A percentile compares a stretch with the other conserved stretches of the same genome.
Conservation (phyloP, 2,113 vertebrate genomes). For the Otis tarda region DNA sequence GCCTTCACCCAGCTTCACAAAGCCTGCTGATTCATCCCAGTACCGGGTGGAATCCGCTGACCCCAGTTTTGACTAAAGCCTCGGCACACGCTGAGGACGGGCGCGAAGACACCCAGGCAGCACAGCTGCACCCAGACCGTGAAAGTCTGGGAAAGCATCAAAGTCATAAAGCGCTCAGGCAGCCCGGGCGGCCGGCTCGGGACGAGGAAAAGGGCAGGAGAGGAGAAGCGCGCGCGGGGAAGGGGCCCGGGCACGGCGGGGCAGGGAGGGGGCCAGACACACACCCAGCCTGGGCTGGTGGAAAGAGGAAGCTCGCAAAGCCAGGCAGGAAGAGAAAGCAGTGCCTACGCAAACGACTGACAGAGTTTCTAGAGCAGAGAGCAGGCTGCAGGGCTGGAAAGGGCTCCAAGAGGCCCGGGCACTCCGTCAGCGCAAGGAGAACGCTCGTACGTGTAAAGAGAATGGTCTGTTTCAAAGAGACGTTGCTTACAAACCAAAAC, state of each 20-base stretch:
- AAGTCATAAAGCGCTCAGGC: background rate
- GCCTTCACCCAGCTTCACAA: background rate
- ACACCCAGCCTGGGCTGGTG: background rate
- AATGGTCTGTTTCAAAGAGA: background rate
- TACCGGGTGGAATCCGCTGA: background rate
- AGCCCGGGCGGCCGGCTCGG: rapidly evolving
- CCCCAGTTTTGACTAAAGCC: background rate
- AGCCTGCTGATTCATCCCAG: background rate
- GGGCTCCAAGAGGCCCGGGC: background rate
- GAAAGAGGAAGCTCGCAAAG: background rate
- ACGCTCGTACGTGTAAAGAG: background rate
- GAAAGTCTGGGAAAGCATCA: background rate
- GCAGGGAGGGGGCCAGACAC: background rate
- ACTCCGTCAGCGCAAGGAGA: background rate
- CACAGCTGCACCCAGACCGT: background rate
- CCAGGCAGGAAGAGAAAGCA: background rate
- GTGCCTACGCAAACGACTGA: background rate
- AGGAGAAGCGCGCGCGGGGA: background rate
- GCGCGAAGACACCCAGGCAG: background rate
- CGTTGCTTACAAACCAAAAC: background rate
- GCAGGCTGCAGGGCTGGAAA: background rate
- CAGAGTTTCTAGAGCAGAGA: background rate
- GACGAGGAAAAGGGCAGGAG: background rate
- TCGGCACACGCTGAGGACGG: background rate
- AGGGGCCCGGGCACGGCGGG: background rate